A percentile compares a stretch with the other conserved stretches of the same genome.
phyloP scores from a whole-genome alignment of 1,140 invertebrate genomes.

The Acromyrmex echinatior region DNA sequence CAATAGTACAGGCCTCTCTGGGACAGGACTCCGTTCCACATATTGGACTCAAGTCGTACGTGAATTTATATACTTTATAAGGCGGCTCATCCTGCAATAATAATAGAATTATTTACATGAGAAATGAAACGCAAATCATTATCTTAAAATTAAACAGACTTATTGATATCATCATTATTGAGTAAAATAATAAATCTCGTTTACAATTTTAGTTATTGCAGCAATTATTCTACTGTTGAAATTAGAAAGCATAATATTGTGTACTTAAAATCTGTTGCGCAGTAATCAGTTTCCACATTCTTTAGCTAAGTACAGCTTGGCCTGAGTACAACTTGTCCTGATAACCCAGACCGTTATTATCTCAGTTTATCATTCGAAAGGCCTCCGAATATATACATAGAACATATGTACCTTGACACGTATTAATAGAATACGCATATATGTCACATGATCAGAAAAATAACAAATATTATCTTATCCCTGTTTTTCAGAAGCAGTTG shows the following conservation, averaged over 20 bases:
- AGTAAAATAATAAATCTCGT: not conserved
- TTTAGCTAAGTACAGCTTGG: slow-evolving; percentile 30
- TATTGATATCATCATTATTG: not conserved
- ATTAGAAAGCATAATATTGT: not conserved
- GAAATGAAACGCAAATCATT: not conserved
- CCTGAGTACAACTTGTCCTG: slow-evolving; percentile 37
- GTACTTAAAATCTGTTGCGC: slow-evolving; percentile 13
- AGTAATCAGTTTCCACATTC: slow-evolving; percentile 35
- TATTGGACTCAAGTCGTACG: slow-evolving; percentile 78
- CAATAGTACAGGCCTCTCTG: slow-evolving; percentile 80
- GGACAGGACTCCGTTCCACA: slow-evolving; percentile 78
- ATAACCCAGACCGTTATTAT: slow-evolving; percentile 59
- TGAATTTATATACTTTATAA: slow-evolving; percentile 79
- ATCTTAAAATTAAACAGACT: too few species aligned
- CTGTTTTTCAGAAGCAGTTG: not conserved
- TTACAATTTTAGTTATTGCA: not conserved
- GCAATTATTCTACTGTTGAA: not conserved
- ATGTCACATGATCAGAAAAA: not conserved
- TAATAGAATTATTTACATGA: not conserved
- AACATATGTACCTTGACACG: not conserved
- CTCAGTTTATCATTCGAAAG: slow-evolving; percentile 35
- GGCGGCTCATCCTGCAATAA: slow-evolving; percentile 79
- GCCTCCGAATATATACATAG: not conserved
- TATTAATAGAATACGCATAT: not conserved
- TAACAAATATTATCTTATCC: slow-evolving; percentile 36